These are phyloP conservation scores for Actinopyga echinites DNA, from an alignment of 53 echinoderm and acorn worm genomes.

Conservation along the genomic window DNA sequence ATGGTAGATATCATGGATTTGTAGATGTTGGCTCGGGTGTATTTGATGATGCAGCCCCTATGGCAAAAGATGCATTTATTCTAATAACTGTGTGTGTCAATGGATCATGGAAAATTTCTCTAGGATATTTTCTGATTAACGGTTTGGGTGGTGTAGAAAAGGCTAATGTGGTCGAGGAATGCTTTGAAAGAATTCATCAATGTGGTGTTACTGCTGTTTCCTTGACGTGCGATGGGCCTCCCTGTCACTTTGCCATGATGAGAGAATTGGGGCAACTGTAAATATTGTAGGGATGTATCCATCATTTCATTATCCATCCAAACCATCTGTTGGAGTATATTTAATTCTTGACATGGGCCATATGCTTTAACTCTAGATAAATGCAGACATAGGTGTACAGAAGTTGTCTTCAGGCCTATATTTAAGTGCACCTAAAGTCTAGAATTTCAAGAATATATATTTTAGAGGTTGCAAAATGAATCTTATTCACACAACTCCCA, in stretches of 20 bases:
- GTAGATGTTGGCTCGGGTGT: slow-evolving; percentile 45
- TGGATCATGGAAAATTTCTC: slow-evolving; percentile 43
- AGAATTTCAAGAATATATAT: no score
- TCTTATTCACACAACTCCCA: no score
- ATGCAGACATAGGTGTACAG: slow-evolving; percentile 41
- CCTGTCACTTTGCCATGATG: slow-evolving; percentile 48
- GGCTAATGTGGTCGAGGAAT: slow-evolving; percentile 40
- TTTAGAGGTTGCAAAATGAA: no score
- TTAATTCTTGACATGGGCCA: slow-evolving; percentile 41
- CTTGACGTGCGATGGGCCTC: slow-evolving; percentile 51
- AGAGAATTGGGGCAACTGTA: slow-evolving; percentile 43
- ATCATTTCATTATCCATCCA: slow-evolving; percentile 40
- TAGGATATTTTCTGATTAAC: slow-evolving; percentile 49
- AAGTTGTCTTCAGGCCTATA: slow-evolving; percentile 4
- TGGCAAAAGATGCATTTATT: slow-evolving; percentile 56
- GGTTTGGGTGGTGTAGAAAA: slow-evolving; percentile 25
- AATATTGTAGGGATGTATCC: slow-evolving; percentile 39
- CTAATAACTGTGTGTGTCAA: slow-evolving; percentile 33
- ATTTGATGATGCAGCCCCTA: slow-evolving; percentile 39
- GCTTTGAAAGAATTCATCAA: slow-evolving; percentile 24
- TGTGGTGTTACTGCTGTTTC: slow-evolving; percentile 38
- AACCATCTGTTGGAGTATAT: slow-evolving; percentile 8
- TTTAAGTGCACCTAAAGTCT: no score
- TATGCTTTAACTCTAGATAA: slow-evolving; percentile 41
- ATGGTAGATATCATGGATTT: slow-evolving; percentile 34